Conservation (phyloP, 2,888 invertebrate genomes). For the Leptopilina syphax region DNA sequence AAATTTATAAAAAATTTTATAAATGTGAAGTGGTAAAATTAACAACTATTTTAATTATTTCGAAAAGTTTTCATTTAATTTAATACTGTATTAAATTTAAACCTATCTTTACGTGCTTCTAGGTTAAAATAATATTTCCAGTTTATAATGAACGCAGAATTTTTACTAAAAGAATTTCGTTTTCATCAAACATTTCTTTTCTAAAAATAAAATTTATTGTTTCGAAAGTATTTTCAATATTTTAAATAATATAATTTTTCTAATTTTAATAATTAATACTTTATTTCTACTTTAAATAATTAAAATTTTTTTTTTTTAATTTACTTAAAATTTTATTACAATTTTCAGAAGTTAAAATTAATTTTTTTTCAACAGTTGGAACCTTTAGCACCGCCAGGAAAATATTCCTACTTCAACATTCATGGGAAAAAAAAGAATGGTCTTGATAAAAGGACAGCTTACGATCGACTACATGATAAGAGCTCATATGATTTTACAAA, state of each 20-base stretch:
- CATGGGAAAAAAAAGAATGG: slow-evolving; percentile 49
- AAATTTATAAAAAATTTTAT: slow-evolving; percentile 54
- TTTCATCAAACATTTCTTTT: too few species aligned
- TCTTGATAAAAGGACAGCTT: slow-evolving; percentile 55
- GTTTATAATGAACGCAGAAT: background rate
- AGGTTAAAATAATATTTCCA: background rate
- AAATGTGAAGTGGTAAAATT: slow-evolving; percentile 44
- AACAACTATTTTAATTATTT: background rate
- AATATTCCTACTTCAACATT: slow-evolving; percentile 65
- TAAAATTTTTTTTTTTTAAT: too few species aligned
- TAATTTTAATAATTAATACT: too few species aligned
- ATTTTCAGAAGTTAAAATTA: too few species aligned
- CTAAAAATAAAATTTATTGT: too few species aligned
- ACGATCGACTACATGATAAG: slow-evolving; percentile 64
- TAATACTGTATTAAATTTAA: too few species aligned
- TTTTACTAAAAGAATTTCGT: too few species aligned
- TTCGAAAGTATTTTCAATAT: too few species aligned
- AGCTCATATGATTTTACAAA: slow-evolving; percentile 63
- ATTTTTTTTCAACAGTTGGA: slow-evolving; percentile 55
- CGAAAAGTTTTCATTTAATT: too few species aligned
- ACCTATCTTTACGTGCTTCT: background rate
- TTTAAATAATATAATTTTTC: too few species aligned
- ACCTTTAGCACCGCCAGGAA: slow-evolving; percentile 61
- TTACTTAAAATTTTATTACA: too few species aligned
- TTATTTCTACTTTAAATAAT: too few species aligned